Percentiles rank a stretch among this genome's conserved stretches.
These are phyloP conservation scores for Acrocephalus kingi DNA, from an alignment of 2,113 vertebrate species.

Conservation along the genomic window DNA sequence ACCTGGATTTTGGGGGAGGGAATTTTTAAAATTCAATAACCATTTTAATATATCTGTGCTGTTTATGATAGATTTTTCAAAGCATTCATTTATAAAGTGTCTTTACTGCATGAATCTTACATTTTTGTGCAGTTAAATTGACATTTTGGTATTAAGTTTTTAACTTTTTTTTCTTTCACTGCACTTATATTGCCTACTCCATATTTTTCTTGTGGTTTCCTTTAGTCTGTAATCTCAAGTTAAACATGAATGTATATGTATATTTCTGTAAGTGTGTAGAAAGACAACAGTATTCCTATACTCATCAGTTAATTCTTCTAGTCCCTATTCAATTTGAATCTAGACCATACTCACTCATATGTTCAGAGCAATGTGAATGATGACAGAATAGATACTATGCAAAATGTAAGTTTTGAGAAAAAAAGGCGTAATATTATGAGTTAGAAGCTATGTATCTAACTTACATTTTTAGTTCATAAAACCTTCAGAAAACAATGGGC, in stretches of 20 bases:
- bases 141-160: neutral
- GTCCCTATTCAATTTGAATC: neutral
- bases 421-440: neutral
- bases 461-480: neutral
- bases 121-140: neutral
- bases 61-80: neutral
- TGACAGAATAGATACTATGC: neutral
- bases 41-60: neutral
- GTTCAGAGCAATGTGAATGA: neutral
- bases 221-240: neutral
- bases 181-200: neutral
- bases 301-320: neutral
- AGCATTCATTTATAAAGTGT: neutral
- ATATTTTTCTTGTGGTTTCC: neutral
- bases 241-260: neutral
- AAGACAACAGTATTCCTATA: neutral
- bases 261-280: neutral
- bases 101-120: neutral
- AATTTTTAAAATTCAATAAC: neutral
- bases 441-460: neutral
- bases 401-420: neutral
- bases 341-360: neutral
- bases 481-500: neutral
- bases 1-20: neutral
- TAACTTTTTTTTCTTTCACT: neutral